phyloP scores from a whole-genome alignment of 2,113 vertebrate species.

The Hiodon alosoides region DNA sequence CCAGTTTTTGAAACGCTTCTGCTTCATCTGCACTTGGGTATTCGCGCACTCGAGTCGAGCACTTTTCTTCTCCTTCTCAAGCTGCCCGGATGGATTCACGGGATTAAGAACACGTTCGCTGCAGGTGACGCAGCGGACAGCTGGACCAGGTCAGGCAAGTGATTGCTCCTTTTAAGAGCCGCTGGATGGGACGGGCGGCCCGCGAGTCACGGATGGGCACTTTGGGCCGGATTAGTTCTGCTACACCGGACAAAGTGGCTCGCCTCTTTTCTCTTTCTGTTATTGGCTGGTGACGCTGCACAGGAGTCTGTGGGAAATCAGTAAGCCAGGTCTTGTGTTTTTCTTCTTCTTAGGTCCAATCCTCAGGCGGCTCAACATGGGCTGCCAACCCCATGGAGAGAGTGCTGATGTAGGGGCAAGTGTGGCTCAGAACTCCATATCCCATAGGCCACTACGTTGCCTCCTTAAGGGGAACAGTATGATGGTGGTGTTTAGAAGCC shows the following conservation, averaged over 20 bases:
- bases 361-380: too few relatives aligned
- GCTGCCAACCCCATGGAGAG: too few relatives aligned
- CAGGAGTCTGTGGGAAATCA: constrained; percentile 14
- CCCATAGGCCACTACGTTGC: too few relatives aligned
- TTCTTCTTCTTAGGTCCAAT: neutral
- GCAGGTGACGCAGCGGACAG: constrained; percentile 37
- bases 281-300: constrained; percentile 6
- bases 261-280: neutral
- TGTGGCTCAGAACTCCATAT: too few relatives aligned
- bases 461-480: too few relatives aligned
- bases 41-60: too few relatives aligned
- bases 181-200: constrained; percentile 28
- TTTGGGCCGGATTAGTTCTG: neutral
- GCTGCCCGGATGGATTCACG: too few relatives aligned
- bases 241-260: neutral
- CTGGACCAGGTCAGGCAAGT: constrained; percentile 32
- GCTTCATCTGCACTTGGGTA: too few relatives aligned
- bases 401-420: too few relatives aligned
- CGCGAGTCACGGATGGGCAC: neutral
- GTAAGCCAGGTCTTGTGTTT: neutral
- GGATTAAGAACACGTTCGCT: constrained; percentile 14
- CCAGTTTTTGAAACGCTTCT: too few relatives aligned
- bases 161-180: constrained; percentile 22
- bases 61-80: too few relatives aligned
- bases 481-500: too few relatives aligned